phyloP scores from a whole-genome alignment of 2,888 invertebrate species.

The Hofmannophila pseudospretella region DNA sequence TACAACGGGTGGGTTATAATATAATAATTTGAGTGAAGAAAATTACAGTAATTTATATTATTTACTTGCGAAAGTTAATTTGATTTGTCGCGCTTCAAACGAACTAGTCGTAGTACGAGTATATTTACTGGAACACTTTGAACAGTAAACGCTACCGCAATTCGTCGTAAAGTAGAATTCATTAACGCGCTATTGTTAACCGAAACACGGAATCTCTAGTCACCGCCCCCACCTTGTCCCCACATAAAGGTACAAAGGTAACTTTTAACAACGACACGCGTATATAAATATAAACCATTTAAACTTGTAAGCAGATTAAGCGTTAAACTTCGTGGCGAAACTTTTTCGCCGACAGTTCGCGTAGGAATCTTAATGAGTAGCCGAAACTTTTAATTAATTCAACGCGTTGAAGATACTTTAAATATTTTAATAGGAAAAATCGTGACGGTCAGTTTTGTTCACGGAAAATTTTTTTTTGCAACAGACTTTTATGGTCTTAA shows the following conservation, averaged over 20 bases:
- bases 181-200: slow-evolving; percentile 26
- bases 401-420: slow-evolving; percentile 45
- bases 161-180: slow-evolving; percentile 21
- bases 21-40: neutral
- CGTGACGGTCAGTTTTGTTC: slow-evolving; percentile 30
- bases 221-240: slow-evolving; percentile 13
- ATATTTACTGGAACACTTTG: neutral
- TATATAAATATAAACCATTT: slow-evolving; percentile 9
- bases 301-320: slow-evolving; percentile 24
- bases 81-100: neutral
- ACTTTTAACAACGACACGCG: slow-evolving; percentile 21
- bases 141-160: neutral
- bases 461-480: too few species aligned
- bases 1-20: neutral
- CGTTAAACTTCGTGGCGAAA: slow-evolving; percentile 15
- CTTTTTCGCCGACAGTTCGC: slow-evolving; percentile 26
- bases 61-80: neutral
- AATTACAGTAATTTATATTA: neutral
- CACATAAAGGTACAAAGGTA: slow-evolving; percentile 7
- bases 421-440: slow-evolving; percentile 46
- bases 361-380: slow-evolving; percentile 50
- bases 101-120: too few species aligned
- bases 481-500: too few species aligned
- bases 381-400: slow-evolving; percentile 63
- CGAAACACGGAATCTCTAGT: neutral